Evolutionary conservation across 2,797 vertebrate genomes (phyloP).

Genomic region (Novumbra hubbsi): DNA sequence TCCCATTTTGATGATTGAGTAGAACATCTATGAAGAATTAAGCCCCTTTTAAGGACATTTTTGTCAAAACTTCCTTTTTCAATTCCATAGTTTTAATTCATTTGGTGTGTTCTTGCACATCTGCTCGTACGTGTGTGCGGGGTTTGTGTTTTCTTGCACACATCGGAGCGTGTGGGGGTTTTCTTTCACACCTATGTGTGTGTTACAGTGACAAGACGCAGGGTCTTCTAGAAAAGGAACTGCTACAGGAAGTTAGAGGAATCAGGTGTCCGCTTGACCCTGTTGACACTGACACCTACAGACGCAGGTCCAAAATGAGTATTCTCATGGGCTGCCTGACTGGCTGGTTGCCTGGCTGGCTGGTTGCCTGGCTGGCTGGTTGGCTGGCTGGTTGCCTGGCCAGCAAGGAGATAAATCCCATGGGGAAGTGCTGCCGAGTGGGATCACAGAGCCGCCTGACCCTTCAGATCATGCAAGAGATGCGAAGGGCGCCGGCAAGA

Average conservation of each 20-base stretch:
- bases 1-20: background rate
- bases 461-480: conserved; percentile 72
- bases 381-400: conserved; percentile 72
- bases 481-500: conserved; percentile 77
- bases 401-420: conserved; percentile 80
- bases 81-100: background rate
- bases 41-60: background rate
- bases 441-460: conserved; percentile 79
- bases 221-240: conserved; percentile 52
- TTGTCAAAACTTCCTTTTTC: background rate
- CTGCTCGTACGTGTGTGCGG: conserved; percentile 1
- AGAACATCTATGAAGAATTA: background rate
- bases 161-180: no score
- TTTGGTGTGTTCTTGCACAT: background rate
- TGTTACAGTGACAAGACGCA: conserved; percentile 34
- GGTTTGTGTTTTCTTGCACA: background rate
- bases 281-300: conserved; percentile 78
- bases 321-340: conserved; percentile 75
- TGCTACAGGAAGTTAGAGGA: conserved; percentile 71
- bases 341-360: conserved; percentile 61
- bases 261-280: conserved; percentile 73
- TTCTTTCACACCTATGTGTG: conserved; percentile 4
- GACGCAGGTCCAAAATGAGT: conserved; percentile 79
- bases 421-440: conserved; percentile 76
- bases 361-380: conserved; percentile 71